Base-by-base conservation (phyloP, 1,140 invertebrate genomes). In the Drosophila prosaltans region DNA sequence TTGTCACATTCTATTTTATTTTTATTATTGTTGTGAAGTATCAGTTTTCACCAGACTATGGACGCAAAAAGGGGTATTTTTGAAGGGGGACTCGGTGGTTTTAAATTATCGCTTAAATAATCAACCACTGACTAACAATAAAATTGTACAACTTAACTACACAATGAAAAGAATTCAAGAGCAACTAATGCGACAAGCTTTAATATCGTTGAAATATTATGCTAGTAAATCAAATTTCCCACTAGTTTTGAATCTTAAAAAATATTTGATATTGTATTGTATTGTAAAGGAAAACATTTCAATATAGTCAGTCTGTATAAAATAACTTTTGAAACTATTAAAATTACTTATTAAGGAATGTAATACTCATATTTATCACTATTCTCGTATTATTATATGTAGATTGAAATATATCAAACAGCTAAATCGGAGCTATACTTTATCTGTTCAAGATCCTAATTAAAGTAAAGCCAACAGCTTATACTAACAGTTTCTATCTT, bases 41-140 rank as follows among this genome's bases (percentile, higher is more conserved):
- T 48, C 21, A 48, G 24, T 48, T 48, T 24, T 48, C 45, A 24
- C 21, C 43, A n/a, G 43, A n/a, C 43, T 45, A 1, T 21, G n/a
- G 21, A 4, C 45, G 9, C 45, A 48, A 48, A n/a, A 9, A 3
- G 41, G 3, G 21, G 6, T 2, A 30, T 30, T 30, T 36, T 3
- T 36, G 32, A 4, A 30, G 4, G 32, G 32, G 32, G 3, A 1
- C 32, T 5, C 1, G 1, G 8, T 21, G 26, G 62, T 41, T 55
- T 67, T 72, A 8, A 28, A 9, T 74, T 75, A 68, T 63, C 72
- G 51, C 10, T 55, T 36, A 54, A 60, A 41, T 24, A 66, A 45
- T 36, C 40, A 69, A 74, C 16, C 57, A 26, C 39, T 74, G 57
- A 74, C 36, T 66, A 64, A 74, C 55, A 28, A 16, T 6, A 3